Evolutionary conservation across 1,140 invertebrate species (phyloP).

Genomic region (Microplitis demolitor): DNA sequence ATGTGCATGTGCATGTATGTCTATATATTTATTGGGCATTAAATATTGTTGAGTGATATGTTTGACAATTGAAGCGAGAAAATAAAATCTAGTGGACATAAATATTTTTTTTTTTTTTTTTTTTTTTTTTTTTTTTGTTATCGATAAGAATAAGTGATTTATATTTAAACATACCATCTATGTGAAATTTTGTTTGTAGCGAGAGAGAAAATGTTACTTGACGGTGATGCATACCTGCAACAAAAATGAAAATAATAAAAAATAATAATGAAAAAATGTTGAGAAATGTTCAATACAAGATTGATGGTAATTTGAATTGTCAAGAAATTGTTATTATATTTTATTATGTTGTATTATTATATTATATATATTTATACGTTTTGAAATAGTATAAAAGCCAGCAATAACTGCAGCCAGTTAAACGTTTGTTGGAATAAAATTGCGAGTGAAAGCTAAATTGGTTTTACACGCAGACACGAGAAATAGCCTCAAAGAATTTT

Average conservation of each 20-base stretch:
- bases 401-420: neutral
- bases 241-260: conserved; percentile 4
- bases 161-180: conserved; percentile 5
- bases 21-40: no score
- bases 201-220: conserved; percentile 7
- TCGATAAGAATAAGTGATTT: no score
- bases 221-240: conserved; percentile 18
- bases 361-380: conserved; percentile 23
- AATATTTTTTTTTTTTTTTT: no score
- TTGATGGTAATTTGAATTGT: conserved; percentile 8
- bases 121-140: no score
- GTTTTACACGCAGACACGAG: conserved; percentile 38
- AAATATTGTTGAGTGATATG: no score
- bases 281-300: neutral
- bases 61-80: no score
- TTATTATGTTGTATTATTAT: neutral
- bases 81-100: no score
- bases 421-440: conserved; percentile 30
- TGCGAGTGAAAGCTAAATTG: conserved; percentile 53
- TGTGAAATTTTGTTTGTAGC: neutral
- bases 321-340: no score
- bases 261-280: neutral
- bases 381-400: conserved; percentile 27
- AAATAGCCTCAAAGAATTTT: conserved; percentile 6
- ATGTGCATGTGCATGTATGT: no score